Evolutionary conservation across 2,888 invertebrate species (phyloP).

Genomic region (Acrobasis repandana): DNA sequence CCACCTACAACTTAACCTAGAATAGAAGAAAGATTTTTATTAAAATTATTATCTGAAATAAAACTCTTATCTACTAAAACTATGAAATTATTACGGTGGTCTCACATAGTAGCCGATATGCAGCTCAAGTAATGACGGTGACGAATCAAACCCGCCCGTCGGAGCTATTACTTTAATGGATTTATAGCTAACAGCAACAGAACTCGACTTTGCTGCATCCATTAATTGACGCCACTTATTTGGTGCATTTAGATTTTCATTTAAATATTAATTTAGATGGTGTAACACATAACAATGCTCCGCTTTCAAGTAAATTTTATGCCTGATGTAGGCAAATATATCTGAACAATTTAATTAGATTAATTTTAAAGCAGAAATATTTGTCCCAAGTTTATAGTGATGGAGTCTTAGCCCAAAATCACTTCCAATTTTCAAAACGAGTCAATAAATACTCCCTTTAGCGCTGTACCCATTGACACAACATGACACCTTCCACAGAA

Average conservation of each 20-base stretch:
- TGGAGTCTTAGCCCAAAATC: too few relatives aligned
- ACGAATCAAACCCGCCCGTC: constrained; percentile 66
- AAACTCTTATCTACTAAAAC: constrained; percentile 22
- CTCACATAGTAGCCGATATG: constrained; percentile 45
- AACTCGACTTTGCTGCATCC: constrained; percentile 56
- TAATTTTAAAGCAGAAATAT: too few relatives aligned
- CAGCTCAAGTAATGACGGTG: constrained; percentile 65
- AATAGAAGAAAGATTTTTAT: too few relatives aligned
- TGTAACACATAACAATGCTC: background rate
- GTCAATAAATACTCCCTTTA: too few relatives aligned
- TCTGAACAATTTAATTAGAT: too few relatives aligned
- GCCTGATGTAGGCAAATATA: too few relatives aligned
- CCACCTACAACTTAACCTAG: too few relatives aligned
- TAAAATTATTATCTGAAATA: background rate
- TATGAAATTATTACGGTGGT: constrained; percentile 53
- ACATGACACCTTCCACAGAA: too few relatives aligned
- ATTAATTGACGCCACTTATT: constrained; percentile 41
- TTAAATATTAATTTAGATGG: constrained; percentile 2
- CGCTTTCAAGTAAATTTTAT: too few relatives aligned
- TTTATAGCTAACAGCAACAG: constrained; percentile 67
- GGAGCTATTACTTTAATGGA: constrained; percentile 67
- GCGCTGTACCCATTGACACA: too few relatives aligned
- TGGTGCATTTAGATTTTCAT: constrained; percentile 24
- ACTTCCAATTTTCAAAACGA: too few relatives aligned
- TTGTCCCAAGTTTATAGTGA: too few relatives aligned